phyloP scores from a whole-genome alignment of 2,113 vertebrate species.

The Zosterops borbonicus region DNA sequence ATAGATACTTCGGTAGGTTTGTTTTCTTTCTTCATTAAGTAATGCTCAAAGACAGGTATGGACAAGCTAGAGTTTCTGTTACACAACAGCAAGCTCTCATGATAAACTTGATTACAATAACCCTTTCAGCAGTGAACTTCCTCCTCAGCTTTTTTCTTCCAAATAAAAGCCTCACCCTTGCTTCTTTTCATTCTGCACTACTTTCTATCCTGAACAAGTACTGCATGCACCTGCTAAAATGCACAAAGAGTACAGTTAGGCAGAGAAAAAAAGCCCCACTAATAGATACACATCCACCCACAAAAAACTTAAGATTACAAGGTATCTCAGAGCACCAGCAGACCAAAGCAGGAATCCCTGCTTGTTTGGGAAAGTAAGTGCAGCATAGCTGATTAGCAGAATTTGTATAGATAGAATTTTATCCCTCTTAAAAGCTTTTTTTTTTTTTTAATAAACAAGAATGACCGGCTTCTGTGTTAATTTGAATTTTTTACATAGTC shows the following conservation, averaged over 20 bases:
- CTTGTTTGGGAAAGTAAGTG: background rate
- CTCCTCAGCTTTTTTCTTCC: conserved; percentile 64
- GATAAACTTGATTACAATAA: conserved; percentile 79
- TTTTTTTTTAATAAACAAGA: background rate
- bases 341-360: background rate
- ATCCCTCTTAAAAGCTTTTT: background rate
- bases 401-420: background rate
- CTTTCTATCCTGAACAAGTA: conserved; percentile 35
- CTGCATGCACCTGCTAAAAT: conserved; percentile 52
- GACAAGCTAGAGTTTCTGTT: conserved; percentile 84
- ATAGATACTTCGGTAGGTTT: conserved; percentile 71
- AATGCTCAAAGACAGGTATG: conserved; percentile 76
- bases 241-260: background rate
- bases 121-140: conserved; percentile 76
- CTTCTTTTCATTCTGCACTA: conserved; percentile 54
- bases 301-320: background rate
- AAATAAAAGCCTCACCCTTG: conserved; percentile 75
- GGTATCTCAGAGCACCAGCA: background rate
- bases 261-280: background rate
- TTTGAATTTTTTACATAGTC: background rate
- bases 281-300: background rate
- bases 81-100: conserved; percentile 76
- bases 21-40: conserved; percentile 77
- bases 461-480: background rate
- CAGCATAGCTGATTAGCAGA: background rate